Evolutionary conservation across 2,888 invertebrate genomes (phyloP).

Genomic region (Hypercompe scribonia): DNA sequence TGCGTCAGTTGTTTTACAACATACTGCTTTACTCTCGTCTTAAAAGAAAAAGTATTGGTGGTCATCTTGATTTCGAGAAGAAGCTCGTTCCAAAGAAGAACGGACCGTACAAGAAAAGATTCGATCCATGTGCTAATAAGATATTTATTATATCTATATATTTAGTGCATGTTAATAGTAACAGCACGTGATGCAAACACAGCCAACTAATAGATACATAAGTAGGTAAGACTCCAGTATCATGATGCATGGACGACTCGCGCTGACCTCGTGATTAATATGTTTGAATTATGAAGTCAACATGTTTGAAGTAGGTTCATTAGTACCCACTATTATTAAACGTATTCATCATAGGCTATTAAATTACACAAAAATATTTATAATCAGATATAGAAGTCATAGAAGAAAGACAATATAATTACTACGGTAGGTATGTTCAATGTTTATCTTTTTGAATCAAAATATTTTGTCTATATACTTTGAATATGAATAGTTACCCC

Average conservation of each 20-base stretch:
- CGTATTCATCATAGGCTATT: background rate
- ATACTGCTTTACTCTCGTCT: no score
- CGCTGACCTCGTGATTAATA: slow-evolving; percentile 18
- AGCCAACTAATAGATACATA: background rate
- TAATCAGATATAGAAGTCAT: background rate
- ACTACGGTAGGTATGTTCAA: background rate
- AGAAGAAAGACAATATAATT: background rate
- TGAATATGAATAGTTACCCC: background rate
- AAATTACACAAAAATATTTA: background rate
- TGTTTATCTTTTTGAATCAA: background rate
- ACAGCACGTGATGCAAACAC: background rate
- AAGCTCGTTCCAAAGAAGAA: no score
- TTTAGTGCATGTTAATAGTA: background rate
- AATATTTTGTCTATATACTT: background rate
- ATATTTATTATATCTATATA: background rate
- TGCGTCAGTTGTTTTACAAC: no score
- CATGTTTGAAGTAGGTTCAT: slow-evolving; percentile 20
- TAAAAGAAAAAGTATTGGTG: no score
- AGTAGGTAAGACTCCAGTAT: slow-evolving; percentile 2
- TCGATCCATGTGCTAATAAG: background rate
- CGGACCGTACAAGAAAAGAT: no score
- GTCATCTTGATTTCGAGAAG: no score
- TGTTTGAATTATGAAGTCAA: slow-evolving; percentile 27
- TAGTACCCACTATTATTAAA: slow-evolving; percentile 18
- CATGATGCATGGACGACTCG: slow-evolving; percentile 15